Base-by-base conservation (phyloP, 1,140 invertebrate species). In the Aphaenogaster floridana region DNA sequence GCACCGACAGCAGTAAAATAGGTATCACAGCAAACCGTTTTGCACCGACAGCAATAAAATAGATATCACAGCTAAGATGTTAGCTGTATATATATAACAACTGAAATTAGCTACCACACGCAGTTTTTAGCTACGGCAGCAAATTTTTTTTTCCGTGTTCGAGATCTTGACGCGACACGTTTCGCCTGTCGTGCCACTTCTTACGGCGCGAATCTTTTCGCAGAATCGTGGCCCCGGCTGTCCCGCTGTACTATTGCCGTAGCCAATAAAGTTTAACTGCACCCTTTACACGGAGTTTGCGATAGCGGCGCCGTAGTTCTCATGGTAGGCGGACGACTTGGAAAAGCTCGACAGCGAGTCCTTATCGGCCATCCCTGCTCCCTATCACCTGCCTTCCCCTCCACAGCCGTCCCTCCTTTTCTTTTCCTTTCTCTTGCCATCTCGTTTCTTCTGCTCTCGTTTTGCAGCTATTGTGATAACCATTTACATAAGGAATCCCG, bases 401-500 rank as follows among this genome's bases (percentile, higher is more conserved):
- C 45, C 48, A 28, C 76, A 8, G 5, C 15, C 15, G 39, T 63
- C 48, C n/a, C 66, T 72, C 64, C 28, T 21, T 42, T 77, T 28
- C 50, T 71, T 17, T 71, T 39, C 9, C 74, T 42, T 6, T 79
- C 52, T 45, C 84, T 68, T n/a, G 15, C 34, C 79, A 4, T 72
- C 74, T 71, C 64, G 15, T 57, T 68, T n/a, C 63, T 80, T 87
- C 66, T 63, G 69, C 69, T 78, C 74, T 86, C 91, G 72, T 91
- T 91, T 93, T 79, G 88, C 89, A 89, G 88, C 92, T 91, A 93
- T 91, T 92, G 90, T 86, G 92, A 93, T 92, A 93, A 90, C 89
- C 91, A 93, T 93, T 93, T 93, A 93, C 92, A 93, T 93, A 93
- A 90, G 89, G 88, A 88, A 91, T 93, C 91, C 81, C 76, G 90